These are phyloP conservation scores for Abrostola triplasia DNA, from an alignment of 2,888 invertebrate species.

Conservation along the genomic window DNA sequence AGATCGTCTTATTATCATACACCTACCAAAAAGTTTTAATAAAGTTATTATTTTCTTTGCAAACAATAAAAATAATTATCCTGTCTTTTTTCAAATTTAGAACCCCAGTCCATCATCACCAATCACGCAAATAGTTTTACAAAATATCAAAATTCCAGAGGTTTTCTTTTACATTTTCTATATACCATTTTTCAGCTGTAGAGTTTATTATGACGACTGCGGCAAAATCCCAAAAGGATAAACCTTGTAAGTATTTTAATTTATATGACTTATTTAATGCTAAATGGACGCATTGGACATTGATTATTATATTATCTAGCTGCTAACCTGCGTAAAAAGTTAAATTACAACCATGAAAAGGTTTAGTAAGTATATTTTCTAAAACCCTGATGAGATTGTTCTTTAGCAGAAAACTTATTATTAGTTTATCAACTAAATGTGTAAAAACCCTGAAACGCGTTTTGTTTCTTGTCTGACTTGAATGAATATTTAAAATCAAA, in stretches of 20 bases:
- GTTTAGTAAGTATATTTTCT: too few relatives aligned
- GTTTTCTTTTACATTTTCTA: conserved; percentile 61
- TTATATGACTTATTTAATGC: not conserved
- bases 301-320: not conserved
- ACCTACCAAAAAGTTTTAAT: conserved; percentile 36
- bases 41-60: conserved; percentile 22
- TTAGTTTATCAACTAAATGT: too few relatives aligned
- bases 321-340: too few relatives aligned
- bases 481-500: too few relatives aligned
- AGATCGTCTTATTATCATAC: conserved; percentile 7
- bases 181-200: conserved; percentile 48
- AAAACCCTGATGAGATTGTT: too few relatives aligned
- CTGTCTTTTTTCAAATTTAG: conserved; percentile 66
- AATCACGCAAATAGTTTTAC: conserved; percentile 55
- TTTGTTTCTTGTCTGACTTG: too few relatives aligned
- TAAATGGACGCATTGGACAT: not conserved
- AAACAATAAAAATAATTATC: conserved; percentile 35
- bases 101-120: conserved; percentile 64
- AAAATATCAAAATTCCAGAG: conserved; percentile 72
- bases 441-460: too few relatives aligned
- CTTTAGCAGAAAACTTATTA: too few relatives aligned
- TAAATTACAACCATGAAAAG: too few relatives aligned
- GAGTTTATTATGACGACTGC: conserved; percentile 70
- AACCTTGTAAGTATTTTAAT: conserved; percentile 70
- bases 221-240: conserved; percentile 76